phyloP scores from a whole-genome alignment of 2,888 invertebrate species.

The Trachelus iudaicus region DNA sequence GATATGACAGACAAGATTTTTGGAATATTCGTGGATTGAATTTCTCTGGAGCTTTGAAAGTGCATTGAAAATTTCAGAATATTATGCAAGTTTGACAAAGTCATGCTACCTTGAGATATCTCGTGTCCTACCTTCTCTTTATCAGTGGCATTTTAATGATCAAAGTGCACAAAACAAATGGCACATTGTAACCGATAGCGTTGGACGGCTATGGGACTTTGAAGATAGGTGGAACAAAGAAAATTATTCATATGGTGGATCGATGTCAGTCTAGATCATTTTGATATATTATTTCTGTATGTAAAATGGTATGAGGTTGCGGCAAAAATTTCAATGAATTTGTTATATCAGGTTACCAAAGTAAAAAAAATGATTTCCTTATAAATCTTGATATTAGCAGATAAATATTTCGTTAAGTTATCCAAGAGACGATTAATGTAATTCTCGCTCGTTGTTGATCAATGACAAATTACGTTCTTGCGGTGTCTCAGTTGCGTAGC shows the following conservation, averaged over 20 bases:
- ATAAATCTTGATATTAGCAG: too few species aligned
- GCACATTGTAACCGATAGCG: background rate
- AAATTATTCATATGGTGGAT: background rate
- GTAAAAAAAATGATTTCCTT: too few species aligned
- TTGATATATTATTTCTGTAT: too few species aligned
- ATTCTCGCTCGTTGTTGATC: constrained; percentile 61
- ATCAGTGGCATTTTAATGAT: background rate
- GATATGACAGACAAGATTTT: background rate
- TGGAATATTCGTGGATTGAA: background rate
- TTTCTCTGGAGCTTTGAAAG: background rate
- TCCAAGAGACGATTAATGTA: constrained; percentile 41
- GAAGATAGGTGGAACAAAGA: background rate
- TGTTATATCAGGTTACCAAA: too few species aligned
- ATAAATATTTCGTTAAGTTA: constrained; percentile 34
- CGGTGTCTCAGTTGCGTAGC: background rate
- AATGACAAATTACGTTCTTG: constrained; percentile 34
- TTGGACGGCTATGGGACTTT: background rate
- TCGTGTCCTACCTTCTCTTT: background rate
- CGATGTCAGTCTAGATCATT: background rate
- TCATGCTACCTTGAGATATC: background rate
- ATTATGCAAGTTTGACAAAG: too few species aligned
- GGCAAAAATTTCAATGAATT: background rate
- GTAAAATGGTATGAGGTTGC: background rate
- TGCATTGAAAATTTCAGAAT: background rate
- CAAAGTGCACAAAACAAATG: background rate